Evolutionary conservation across 2,797 vertebrate species (phyloP), one percentile per base, ranked within the genome.

Genomic region (Anableps anableps): DNA sequence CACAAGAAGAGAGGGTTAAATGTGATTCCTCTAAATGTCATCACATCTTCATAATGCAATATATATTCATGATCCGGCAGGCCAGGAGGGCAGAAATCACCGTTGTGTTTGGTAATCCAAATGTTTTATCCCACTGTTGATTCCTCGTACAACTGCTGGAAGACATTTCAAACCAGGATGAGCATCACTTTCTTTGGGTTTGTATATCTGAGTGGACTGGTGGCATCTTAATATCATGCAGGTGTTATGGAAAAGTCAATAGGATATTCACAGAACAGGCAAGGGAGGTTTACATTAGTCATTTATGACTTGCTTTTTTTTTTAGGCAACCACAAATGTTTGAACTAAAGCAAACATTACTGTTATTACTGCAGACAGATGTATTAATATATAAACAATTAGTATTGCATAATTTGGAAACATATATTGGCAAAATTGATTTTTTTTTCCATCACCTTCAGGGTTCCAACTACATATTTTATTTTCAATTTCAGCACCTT

Each of bases 11-110:
- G 90, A 92, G 94, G 94, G 95, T 94, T 95, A 95, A 95, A 95
- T 91, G 91, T 91, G 92, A 94, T 94, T 93, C 93, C 93, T 94
- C 92, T 93, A 95, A 96, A 96, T 95, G 95, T 95, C 95, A 96
- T 94, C 93, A 94, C 92, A 93, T 96, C 93, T 92, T 95, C 92
- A 94, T 96, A 95, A 95, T 95, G 95, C 93, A 95, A 95, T 96
- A 95, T 96, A 95, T 96, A 96, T 96, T 96, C 94, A 96, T 95
- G 94, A 95, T 95, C 81, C 89, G 85, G 83, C 91, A 89, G 93
- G 91, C 90, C 91, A 88, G 92, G 91, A 93, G 93, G 93, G 90
- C 93, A 95, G 90, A 89, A 86, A 91, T 92, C 91, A 92, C 88
- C 89, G 85, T 94, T 92, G 90, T 86, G 92, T 90, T 91, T 90